Conservation (phyloP, 2,797 vertebrate species). For the Hydrolagus colliei region DNA sequence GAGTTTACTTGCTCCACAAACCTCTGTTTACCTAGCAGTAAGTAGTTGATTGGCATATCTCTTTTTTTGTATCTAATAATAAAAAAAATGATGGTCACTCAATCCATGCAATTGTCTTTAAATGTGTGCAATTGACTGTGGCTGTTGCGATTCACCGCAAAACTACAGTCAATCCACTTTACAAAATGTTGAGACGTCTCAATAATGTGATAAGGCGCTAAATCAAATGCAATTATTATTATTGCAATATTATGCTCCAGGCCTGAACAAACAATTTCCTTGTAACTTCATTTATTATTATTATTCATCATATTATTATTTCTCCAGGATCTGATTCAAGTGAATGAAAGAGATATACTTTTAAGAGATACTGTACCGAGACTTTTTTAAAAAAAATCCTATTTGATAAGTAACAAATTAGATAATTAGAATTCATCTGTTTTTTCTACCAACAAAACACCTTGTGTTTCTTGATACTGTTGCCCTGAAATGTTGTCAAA, state of each 20-base stretch:
- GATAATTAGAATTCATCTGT: slow-evolving; percentile 6
- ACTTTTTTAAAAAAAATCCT: neutral
- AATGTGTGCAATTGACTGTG: too few relatives aligned
- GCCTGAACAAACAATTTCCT: neutral
- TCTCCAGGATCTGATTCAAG: neutral
- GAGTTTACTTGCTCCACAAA: too few relatives aligned
- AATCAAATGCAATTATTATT: too few relatives aligned
- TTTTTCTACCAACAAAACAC: slow-evolving; percentile 11
- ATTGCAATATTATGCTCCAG: neutral
- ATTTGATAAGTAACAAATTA: slow-evolving; percentile 11
- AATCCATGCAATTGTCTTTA: too few relatives aligned
- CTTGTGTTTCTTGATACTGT: neutral
- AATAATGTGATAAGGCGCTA: too few relatives aligned
- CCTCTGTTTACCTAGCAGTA: too few relatives aligned
- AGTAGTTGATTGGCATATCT: too few relatives aligned
- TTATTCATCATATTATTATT: neutral
- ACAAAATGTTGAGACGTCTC: too few relatives aligned
- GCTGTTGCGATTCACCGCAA: too few relatives aligned
- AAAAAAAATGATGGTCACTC: too few relatives aligned
- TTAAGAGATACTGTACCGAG: neutral
- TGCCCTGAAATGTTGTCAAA: neutral
- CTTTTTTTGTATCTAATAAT: too few relatives aligned
- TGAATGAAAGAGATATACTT: neutral
- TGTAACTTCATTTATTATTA: neutral
- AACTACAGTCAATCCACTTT: too few relatives aligned